These are phyloP conservation scores for Erythrolamprus reginae DNA, from an alignment of 2,113 vertebrate species.

Conservation along the genomic window DNA sequence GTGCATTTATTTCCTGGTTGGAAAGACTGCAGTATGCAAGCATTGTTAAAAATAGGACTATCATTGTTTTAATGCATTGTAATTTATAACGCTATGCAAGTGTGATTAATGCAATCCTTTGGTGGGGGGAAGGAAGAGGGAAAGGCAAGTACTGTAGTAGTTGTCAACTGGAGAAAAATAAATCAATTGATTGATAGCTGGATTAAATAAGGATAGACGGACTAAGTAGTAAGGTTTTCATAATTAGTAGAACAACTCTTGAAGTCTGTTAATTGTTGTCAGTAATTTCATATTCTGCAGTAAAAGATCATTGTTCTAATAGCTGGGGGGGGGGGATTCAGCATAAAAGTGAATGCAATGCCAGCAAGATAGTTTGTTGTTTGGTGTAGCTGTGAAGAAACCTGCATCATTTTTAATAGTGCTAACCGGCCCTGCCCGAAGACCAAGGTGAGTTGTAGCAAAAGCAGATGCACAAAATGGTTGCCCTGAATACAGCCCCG, in stretches of 20 bases:
- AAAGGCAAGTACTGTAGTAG: neutral
- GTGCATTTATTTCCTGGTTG: neutral
- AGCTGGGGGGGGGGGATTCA: neutral
- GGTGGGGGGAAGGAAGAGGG: neutral
- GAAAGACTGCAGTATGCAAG: neutral
- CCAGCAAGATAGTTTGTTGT: neutral
- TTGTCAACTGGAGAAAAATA: neutral
- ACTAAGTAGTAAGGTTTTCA: neutral
- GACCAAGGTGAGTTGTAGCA: neutral
- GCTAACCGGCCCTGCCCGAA: neutral
- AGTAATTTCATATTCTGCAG: neutral
- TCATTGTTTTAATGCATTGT: slow-evolving; percentile 15
- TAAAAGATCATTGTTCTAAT: neutral
- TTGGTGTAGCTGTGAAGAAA: neutral
- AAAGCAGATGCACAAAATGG: neutral
- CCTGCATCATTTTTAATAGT: neutral
- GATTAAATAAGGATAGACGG: neutral
- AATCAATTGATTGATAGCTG: neutral
- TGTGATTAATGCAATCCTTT: slow-evolving; percentile 13
- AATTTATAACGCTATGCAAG: slow-evolving; percentile 16
- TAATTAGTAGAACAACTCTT: neutral
- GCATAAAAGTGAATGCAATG: neutral
- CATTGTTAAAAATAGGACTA: slow-evolving; percentile 14
- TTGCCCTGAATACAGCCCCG: neutral
- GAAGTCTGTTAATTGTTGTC: neutral